A percentile compares a stretch with the other conserved stretches of the same genome.
Conservation (phyloP, 2,113 vertebrate species). For the Erythrocebus patas region DNA sequence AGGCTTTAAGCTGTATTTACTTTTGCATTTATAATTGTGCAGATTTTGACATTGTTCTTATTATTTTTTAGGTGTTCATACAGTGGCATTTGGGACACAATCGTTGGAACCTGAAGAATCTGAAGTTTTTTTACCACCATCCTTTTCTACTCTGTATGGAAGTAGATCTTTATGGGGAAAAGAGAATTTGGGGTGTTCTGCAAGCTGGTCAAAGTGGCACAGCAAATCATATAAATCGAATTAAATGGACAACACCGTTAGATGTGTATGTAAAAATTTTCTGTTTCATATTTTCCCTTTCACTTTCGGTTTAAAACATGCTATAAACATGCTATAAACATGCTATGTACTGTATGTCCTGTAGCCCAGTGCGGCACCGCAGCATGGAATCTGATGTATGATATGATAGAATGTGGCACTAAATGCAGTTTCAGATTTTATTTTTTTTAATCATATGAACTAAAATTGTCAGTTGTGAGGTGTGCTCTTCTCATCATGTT, state of each 20-base stretch:
- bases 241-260: conserved; percentile 64
- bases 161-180: conserved; percentile 66
- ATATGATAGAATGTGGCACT: conserved; percentile 74
- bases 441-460: conserved; percentile 77
- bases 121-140: conserved; percentile 71
- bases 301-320: conserved; percentile 55
- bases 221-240: conserved; percentile 17
- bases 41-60: conserved; percentile 24
- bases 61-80: conserved; percentile 78
- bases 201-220: conserved; percentile 28
- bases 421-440: conserved; percentile 76
- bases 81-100: conserved; percentile 71
- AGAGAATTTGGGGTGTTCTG: background rate
- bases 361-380: conserved; percentile 55
- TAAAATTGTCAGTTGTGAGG: conserved; percentile 47
- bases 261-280: conserved; percentile 73
- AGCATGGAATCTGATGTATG: conserved; percentile 78
- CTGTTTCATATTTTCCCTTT: conserved; percentile 51
- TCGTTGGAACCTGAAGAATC: conserved; percentile 70
- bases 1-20: background rate
- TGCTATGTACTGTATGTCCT: conserved; percentile 69
- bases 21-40: background rate
- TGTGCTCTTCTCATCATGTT: conserved; percentile 65
- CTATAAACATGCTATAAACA: conserved; percentile 3
- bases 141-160: conserved; percentile 66